Percentiles rank a stretch among this genome's conserved stretches.
These are phyloP conservation scores for Drosophila hydei DNA, from an alignment of 1,140 invertebrate species.

Conservation along the genomic window DNA sequence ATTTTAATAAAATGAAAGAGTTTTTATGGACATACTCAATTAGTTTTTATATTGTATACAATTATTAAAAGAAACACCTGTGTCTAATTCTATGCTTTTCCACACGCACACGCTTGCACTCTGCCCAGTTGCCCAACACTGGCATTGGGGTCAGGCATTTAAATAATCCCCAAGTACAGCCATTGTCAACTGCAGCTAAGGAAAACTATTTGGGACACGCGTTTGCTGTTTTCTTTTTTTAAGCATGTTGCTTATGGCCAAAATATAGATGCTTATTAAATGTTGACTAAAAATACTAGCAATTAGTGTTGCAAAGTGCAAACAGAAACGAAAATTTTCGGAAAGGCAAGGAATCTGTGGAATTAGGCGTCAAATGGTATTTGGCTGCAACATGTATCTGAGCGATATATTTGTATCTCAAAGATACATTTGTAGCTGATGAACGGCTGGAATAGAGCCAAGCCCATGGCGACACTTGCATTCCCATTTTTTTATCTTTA, in stretches of 20 bases:
- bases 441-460: constrained; percentile 28
- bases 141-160: constrained; percentile 38
- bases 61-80: background rate
- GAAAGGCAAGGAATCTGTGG: constrained; percentile 15
- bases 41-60: background rate
- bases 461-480: constrained; percentile 45
- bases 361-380: constrained; percentile 26
- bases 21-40: background rate
- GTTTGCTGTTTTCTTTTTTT: background rate
- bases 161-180: constrained; percentile 15
- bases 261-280: constrained; percentile 2
- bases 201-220: constrained; percentile 38
- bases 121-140: constrained; percentile 5
- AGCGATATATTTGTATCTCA: constrained; percentile 12
- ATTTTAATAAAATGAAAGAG: too few species aligned
- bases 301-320: constrained; percentile 33
- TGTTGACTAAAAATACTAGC: constrained; percentile 34
- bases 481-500: constrained; percentile 35
- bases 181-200: constrained; percentile 21
- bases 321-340: background rate
- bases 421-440: constrained; percentile 27
- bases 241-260: background rate
- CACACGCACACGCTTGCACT: background rate
- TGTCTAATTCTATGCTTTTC: background rate
- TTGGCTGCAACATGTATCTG: constrained; percentile 20